Percentiles rank a stretch among this genome's conserved stretches.
Conservation (phyloP, 2,797 vertebrate genomes). For the Chloroceryle inda region DNA sequence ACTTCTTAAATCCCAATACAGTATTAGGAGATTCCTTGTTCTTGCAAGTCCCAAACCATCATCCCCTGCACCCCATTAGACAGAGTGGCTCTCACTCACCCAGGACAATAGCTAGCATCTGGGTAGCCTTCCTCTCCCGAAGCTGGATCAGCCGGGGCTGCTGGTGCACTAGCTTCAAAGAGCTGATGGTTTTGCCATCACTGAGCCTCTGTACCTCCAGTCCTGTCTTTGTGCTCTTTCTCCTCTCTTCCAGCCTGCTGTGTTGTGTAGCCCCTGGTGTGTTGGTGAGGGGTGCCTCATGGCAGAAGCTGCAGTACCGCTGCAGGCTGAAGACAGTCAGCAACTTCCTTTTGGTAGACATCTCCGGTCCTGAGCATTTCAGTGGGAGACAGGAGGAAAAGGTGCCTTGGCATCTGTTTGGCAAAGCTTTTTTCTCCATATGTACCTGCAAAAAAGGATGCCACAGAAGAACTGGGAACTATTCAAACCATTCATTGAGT, state of each 20-base stretch:
- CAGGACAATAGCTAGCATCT: slow-evolving; percentile 94
- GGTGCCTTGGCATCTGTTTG: slow-evolving; percentile 65
- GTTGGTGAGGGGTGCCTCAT: slow-evolving; percentile 81
- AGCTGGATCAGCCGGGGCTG: slow-evolving; percentile 87
- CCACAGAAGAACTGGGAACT: not conserved
- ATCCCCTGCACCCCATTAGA: not conserved
- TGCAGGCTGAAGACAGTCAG: slow-evolving; percentile 83
- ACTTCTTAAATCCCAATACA: not conserved
- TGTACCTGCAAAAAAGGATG: slow-evolving; percentile 69
- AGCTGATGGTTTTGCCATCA: slow-evolving; percentile 85
- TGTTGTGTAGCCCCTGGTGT: slow-evolving; percentile 65
- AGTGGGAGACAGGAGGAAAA: slow-evolving; percentile 83
- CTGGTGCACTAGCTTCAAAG: slow-evolving; percentile 77
- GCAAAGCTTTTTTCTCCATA: slow-evolving; percentile 51
- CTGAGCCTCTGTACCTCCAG: slow-evolving; percentile 88
- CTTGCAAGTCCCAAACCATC: not conserved
- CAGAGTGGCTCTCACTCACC: slow-evolving; percentile 83
- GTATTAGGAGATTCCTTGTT: not conserved
- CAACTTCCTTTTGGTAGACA: slow-evolving; percentile 77
- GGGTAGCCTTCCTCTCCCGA: slow-evolving; percentile 93
- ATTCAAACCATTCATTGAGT: not conserved
- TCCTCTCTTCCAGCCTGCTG: slow-evolving; percentile 62
- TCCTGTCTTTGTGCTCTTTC: slow-evolving; percentile 69
- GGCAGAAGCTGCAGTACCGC: slow-evolving; percentile 91
- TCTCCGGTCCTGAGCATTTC: slow-evolving; percentile 76